Evolutionary conservation across 1,140 invertebrate species (phyloP).

Genomic region (Ericerus pela): DNA sequence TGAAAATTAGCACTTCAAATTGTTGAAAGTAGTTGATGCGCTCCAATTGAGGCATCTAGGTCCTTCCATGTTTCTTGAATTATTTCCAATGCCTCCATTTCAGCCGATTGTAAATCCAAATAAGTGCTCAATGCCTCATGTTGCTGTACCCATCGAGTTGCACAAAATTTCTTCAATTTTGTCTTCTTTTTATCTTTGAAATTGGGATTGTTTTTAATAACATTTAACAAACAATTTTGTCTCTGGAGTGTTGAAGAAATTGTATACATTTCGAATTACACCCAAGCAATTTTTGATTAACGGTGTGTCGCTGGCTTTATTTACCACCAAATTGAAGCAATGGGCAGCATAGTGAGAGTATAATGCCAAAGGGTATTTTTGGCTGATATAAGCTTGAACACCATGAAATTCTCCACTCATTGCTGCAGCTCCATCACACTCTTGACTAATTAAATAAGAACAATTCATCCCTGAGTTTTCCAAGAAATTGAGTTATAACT

Average conservation of each 20-base stretch:
- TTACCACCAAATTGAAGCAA: slow-evolving; percentile 25
- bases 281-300: slow-evolving; percentile 17
- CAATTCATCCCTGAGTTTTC: neutral
- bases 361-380: slow-evolving; percentile 22
- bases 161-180: slow-evolving; percentile 11
- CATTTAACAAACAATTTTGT: neutral
- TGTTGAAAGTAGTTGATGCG: neutral
- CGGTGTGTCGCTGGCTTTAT: slow-evolving; percentile 13
- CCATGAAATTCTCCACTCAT: slow-evolving; percentile 25
- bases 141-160: neutral
- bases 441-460: slow-evolving; percentile 20
- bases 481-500: neutral
- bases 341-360: slow-evolving; percentile 27
- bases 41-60: neutral
- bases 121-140: neutral
- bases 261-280: slow-evolving; percentile 15
- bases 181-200: neutral
- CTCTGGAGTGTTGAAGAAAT: slow-evolving; percentile 14
- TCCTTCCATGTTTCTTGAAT: neutral
- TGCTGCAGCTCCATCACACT: slow-evolving; percentile 26
- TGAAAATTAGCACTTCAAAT: neutral
- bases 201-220: neutral
- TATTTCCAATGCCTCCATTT: slow-evolving; percentile 4
- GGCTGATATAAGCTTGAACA: slow-evolving; percentile 25
- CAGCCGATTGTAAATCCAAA: neutral